Evolutionary conservation across 2,888 invertebrate genomes (phyloP).

Genomic region (Empis stercorea): DNA sequence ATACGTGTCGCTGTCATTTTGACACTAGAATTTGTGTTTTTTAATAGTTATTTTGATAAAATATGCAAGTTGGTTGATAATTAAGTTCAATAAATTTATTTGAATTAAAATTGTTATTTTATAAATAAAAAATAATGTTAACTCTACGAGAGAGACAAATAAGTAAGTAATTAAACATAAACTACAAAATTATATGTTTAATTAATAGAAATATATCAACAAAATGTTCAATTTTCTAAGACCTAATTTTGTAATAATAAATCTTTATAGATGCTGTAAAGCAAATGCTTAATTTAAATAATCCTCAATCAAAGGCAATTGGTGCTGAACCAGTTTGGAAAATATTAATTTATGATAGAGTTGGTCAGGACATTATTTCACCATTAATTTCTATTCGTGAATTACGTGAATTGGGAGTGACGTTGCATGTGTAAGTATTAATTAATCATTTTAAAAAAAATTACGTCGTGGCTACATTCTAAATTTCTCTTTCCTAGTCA

Average conservation of each 20-base stretch:
- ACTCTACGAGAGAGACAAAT: slow-evolving; percentile 59
- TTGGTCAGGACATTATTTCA: slow-evolving; percentile 96
- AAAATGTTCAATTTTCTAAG: too few species aligned
- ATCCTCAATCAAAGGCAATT: slow-evolving; percentile 58
- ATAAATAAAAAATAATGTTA: slow-evolving; percentile 42
- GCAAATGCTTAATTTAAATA: slow-evolving; percentile 91
- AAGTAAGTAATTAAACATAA: slow-evolving; percentile 38
- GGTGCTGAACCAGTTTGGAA: slow-evolving; percentile 90
- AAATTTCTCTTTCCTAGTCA: too few species aligned
- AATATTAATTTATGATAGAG: slow-evolving; percentile 87
- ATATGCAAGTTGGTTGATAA: too few species aligned
- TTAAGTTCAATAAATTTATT: too few species aligned
- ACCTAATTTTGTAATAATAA: not conserved
- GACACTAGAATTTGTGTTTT: too few species aligned
- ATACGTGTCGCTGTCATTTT: too few species aligned
- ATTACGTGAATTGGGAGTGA: slow-evolving; percentile 88
- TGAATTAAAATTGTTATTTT: not conserved
- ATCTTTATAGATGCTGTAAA: slow-evolving; percentile 67
- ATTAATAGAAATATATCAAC: not conserved
- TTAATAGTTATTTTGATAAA: too few species aligned
- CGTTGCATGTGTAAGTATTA: slow-evolving; percentile 80
- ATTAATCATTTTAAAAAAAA: not conserved
- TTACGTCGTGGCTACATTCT: not conserved
- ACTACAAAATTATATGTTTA: not conserved
- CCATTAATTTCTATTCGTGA: slow-evolving; percentile 93